Percentiles rank a stretch among this genome's conserved stretches.
phyloP scores from a whole-genome alignment of 1,140 invertebrate species.

The Macrobrachium nipponense region DNA sequence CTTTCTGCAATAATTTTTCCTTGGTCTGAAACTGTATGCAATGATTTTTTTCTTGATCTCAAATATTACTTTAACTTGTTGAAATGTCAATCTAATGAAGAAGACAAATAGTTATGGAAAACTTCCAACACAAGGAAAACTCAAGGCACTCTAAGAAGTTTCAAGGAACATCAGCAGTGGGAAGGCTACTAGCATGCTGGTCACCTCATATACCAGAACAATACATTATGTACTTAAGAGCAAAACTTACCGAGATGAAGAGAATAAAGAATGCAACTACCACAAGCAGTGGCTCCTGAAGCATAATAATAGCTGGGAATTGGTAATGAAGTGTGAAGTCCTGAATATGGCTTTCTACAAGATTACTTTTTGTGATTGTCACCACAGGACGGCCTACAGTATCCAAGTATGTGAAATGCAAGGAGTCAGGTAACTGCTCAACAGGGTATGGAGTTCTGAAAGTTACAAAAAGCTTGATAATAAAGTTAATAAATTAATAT shows the following conservation, averaged over 20 bases:
- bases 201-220: too few species aligned
- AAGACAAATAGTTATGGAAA: too few species aligned
- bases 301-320: constrained; percentile 72
- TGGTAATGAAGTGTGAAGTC: constrained; percentile 75
- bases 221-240: neutral
- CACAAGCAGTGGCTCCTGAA: constrained; percentile 93
- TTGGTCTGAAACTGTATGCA: too few species aligned
- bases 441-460: constrained; percentile 82
- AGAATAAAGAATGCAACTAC: constrained; percentile 89
- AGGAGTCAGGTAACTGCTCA: constrained; percentile 78
- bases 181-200: too few species aligned
- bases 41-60: neutral
- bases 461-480: neutral
- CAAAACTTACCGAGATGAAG: constrained; percentile 77
- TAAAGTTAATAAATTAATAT: neutral
- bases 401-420: constrained; percentile 96
- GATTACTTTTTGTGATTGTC: constrained; percentile 84
- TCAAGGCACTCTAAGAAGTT: too few species aligned
- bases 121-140: too few species aligned
- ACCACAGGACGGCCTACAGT: constrained; percentile 92
- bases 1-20: neutral
- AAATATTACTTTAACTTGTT: too few species aligned
- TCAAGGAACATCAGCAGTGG: too few species aligned
- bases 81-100: too few species aligned
- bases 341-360: constrained; percentile 97